Conservation (phyloP, 2,113 vertebrate genomes). For the Lycocorax pyrrhopterus region DNA sequence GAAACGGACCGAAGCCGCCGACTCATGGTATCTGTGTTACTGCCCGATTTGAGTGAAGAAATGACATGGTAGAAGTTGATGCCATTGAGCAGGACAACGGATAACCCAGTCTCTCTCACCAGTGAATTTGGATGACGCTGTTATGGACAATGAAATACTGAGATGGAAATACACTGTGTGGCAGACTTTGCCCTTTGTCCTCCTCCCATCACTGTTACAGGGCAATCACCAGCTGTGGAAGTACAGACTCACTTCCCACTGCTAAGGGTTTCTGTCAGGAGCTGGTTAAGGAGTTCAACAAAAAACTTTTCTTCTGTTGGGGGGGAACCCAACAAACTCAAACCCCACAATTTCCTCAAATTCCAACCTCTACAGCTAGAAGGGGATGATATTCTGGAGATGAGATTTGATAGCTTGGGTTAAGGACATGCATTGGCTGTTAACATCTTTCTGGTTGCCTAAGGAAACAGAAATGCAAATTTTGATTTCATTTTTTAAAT, state of each 20-base stretch:
- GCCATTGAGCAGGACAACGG: background rate
- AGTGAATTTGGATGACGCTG: background rate
- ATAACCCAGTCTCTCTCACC: background rate
- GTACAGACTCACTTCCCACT: background rate
- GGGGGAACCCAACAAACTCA: background rate
- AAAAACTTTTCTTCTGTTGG: background rate
- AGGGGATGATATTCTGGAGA: background rate
- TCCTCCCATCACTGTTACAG: background rate
- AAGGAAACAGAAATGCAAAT: background rate
- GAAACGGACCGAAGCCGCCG: background rate
- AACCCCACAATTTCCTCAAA: background rate
- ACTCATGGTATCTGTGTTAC: background rate
- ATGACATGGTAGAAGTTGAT: background rate
- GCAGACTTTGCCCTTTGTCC: background rate
- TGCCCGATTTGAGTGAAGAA: background rate
- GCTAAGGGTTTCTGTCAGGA: background rate
- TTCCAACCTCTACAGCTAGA: background rate
- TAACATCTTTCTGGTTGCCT: background rate
- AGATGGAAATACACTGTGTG: rapidly evolving
- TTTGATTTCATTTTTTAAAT: background rate
- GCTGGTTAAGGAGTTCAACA: background rate
- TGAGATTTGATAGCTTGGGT: background rate
- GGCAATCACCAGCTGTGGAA: background rate
- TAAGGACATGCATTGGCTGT: background rate
- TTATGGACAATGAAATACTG: rapidly evolving